These are phyloP conservation scores for Gopherus flavomarginatus DNA, from an alignment of 2,113 vertebrate species.

Conservation along the genomic window DNA sequence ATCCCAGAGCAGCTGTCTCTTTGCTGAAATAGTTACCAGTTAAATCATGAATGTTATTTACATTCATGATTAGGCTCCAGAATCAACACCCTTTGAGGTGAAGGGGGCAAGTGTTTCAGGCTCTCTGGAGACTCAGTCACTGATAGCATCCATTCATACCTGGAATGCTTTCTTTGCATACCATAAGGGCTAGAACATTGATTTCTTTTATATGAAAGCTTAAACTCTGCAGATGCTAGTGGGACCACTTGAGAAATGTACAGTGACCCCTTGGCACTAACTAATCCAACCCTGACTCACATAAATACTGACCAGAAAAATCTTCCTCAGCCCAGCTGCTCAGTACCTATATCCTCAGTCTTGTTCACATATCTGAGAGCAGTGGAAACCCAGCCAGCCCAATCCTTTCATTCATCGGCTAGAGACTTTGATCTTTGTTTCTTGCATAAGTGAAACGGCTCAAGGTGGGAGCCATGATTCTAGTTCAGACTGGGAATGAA, in stretches of 20 bases:
- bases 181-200: conserved; percentile 7
- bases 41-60: background rate
- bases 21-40: background rate
- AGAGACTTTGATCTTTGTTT: background rate
- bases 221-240: background rate
- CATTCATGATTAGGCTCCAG: background rate
- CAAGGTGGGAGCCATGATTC: background rate
- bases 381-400: background rate
- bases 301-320: background rate
- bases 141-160: background rate
- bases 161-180: background rate
- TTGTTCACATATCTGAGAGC: background rate
- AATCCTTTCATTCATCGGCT: background rate
- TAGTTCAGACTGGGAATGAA: background rate
- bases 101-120: background rate
- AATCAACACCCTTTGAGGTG: fast-evolving
- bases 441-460: background rate
- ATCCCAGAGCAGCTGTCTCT: background rate
- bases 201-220: background rate
- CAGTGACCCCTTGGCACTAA: conserved; percentile 6
- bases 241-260: background rate
- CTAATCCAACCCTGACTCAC: background rate
- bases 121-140: background rate
- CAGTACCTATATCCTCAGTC: background rate
- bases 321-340: background rate